Base-by-base conservation (phyloP, 2,888 invertebrate species). In the Rambutsinella grinnellia region DNA sequence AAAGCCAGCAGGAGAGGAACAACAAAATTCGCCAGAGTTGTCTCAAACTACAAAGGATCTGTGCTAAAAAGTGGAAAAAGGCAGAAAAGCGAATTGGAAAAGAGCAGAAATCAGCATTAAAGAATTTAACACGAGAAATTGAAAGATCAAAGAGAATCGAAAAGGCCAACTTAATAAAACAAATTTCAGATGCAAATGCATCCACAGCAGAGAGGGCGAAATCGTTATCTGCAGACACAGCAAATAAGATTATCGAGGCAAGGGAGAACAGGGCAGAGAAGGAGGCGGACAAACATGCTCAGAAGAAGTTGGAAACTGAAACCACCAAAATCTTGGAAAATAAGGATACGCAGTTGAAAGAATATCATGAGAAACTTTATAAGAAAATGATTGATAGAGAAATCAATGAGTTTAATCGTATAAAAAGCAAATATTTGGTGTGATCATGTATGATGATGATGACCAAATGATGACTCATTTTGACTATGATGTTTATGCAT, bases 231-330 rank as follows among this genome's bases (percentile, higher is more conserved):
- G 60, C 72, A 10, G 81, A 78, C 2, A 81, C 81, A 1, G 68
- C 81, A 0, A 78, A 76, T 51, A 54, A 51, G 51, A 81, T 81
- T n/a, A 24, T 79, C 10, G 78, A 72, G 10, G 78, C 81, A 1
- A 58, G 81, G 24, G 78, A 79, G 54, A 67, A 68, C 36, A 58
- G 75, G 51, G 81, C 78, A 26, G 76, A 79, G 15, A 78, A 72
- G 23, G 81, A 81, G 21, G 79, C 65, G 10, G 74, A 72, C 5
- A 77, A 78, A 26, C 69, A 72, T 27, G 81, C 74, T 13, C 74
- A 79, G 23, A 78, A 72, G 28, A 76, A 74, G 47, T 46, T 69
- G 47, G 76, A 78, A 57, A 49, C 46, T 26, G 71, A 74, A 21
- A 68, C 78, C 13, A 19, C 68, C 3, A 68, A 53, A 19, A 72